Conservation (phyloP, 2,797 vertebrate species). For the Hydrocynus forskahlii region DNA sequence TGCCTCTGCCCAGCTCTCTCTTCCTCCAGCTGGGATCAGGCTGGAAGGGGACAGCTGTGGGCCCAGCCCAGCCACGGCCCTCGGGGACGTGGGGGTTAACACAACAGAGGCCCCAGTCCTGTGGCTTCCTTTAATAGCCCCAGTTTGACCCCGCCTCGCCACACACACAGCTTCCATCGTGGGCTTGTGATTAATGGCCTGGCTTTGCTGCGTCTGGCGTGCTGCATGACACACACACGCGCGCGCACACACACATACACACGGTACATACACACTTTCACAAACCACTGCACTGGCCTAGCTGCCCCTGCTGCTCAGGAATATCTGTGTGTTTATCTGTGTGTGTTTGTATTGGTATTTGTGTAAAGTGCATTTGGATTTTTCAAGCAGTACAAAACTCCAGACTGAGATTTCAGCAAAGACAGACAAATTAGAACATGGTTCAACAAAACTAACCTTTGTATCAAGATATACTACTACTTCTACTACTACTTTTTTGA, state of each 20-base stretch:
- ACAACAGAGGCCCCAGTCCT: slow-evolving; percentile 62
- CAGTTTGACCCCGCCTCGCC: slow-evolving; percentile 68
- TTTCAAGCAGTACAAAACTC: no score
- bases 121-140: slow-evolving; percentile 67
- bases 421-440: no score
- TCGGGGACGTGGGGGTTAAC: slow-evolving; percentile 63
- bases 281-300: slow-evolving; percentile 25
- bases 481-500: no score
- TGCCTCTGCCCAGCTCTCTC: slow-evolving; percentile 30
- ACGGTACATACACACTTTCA: slow-evolving; percentile 28
- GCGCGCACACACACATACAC: slow-evolving; percentile 42
- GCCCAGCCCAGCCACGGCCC: slow-evolving; percentile 56
- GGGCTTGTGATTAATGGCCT: slow-evolving; percentile 62
- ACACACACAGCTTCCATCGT: slow-evolving; percentile 49
- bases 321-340: slow-evolving; percentile 15
- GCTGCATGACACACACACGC: slow-evolving; percentile 37
- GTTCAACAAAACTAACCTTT: no score
- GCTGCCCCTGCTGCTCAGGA: slow-evolving; percentile 20
- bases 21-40: slow-evolving; percentile 58
- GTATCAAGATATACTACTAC: no score
- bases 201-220: slow-evolving; percentile 48
- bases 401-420: no score
- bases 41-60: slow-evolving; percentile 59
- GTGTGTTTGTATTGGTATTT: slow-evolving; percentile 8
- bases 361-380: not conserved